Evolutionary conservation across 2,888 invertebrate species (phyloP).

Genomic region (Chrysodeixis includens): DNA sequence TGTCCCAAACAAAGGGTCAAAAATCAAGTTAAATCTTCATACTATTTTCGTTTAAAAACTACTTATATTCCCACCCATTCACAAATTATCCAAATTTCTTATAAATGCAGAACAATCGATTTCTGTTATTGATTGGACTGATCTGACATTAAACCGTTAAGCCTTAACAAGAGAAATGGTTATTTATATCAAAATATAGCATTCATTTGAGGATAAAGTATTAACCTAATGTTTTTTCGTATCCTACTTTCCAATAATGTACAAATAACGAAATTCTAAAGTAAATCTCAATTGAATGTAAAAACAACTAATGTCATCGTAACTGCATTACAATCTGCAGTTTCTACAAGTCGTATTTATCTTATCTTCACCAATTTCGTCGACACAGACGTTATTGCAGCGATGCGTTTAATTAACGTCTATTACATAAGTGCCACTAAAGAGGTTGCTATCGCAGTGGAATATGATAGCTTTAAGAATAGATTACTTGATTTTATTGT

Average conservation of each 20-base stretch:
- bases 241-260: background rate
- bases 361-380: conserved; percentile 3
- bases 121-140: no score
- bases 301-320: background rate
- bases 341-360: background rate
- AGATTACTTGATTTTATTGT: background rate
- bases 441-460: conserved; percentile 4
- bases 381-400: conserved; percentile 14
- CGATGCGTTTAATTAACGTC: conserved; percentile 5
- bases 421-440: conserved; percentile 13
- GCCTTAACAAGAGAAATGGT: no score
- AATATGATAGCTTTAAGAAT: background rate
- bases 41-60: no score
- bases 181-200: no score
- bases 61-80: no score
- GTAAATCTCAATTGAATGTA: background rate
- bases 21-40: no score
- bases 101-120: no score
- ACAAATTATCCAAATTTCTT: no score
- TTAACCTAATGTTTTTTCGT: background rate
- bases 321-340: background rate
- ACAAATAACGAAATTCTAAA: background rate
- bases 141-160: no score
- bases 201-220: no score
- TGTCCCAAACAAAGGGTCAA: no score